Evolutionary conservation across 2,888 invertebrate genomes (phyloP).

Genomic region (Nipponacmea schrenckii): DNA sequence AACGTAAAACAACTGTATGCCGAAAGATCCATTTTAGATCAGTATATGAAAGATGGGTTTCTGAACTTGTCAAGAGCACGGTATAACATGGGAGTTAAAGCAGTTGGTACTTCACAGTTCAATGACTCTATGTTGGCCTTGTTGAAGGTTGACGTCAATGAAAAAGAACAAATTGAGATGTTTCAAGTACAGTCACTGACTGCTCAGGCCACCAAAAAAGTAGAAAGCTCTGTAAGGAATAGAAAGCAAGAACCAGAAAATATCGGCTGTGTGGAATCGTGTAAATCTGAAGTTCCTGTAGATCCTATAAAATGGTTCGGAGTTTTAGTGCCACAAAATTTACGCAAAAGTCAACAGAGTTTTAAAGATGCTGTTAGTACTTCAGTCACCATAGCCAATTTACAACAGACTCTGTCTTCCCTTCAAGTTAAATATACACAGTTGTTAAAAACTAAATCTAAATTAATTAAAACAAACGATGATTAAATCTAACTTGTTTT

Average conservation of each 20-base stretch:
- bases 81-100: conserved; percentile 53
- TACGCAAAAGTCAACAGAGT: conserved; percentile 79
- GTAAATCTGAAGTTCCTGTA: conserved; percentile 14
- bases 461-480: conserved; percentile 3
- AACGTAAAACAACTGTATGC: conserved; percentile 35
- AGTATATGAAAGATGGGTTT: conserved; percentile 42
- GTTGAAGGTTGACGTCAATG: conserved; percentile 29
- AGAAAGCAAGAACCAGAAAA: conserved; percentile 26
- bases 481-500: neutral
- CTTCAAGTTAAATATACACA: conserved; percentile 1
- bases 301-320: conserved; percentile 90
- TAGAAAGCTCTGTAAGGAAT: conserved; percentile 25
- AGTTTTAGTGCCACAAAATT: conserved; percentile 82
- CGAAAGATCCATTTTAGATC: conserved; percentile 38
- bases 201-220: conserved; percentile 1
- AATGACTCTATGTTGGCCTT: conserved; percentile 46
- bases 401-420: conserved; percentile 6
- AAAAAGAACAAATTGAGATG: conserved; percentile 9
- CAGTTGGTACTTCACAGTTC: conserved; percentile 49
- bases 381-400: conserved; percentile 37
- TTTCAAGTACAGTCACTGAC: conserved; percentile 10
- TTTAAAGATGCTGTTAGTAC: conserved; percentile 73
- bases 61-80: conserved; percentile 51
- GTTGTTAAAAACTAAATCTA: conserved; percentile 6
- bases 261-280: conserved; percentile 11